Base-by-base conservation (phyloP, 2,888 invertebrate genomes). In the Noctuana brunneofusca region DNA sequence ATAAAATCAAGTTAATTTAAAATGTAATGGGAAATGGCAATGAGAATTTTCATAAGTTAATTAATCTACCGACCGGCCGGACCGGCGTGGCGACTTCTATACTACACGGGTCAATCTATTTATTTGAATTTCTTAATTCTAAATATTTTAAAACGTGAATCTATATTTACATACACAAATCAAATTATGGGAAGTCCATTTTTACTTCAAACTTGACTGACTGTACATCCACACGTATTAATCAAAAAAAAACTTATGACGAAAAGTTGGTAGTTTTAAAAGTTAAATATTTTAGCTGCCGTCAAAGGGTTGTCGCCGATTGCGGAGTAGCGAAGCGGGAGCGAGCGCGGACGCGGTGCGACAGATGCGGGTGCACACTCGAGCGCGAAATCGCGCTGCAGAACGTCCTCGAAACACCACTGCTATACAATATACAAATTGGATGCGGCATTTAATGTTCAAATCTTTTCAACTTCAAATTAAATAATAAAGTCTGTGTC, bases 301-400 rank as follows among this genome's bases (percentile, higher is more conserved):
- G 69, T 69, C 62, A 68, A 66, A 70, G 58, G 38, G 69, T 69
- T 72, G 70, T 58, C 65, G 68, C 68, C 64, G 66, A 66, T 69
- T 66, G 67, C 65, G 64, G 68, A 63, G 71, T 70, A 69, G 70
- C 68, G 75, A 74, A 71, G 70, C 71, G 70, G 68, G 68, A 65
- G 66, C 55, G 60, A 68, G 66, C 67, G 67, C 66, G 65, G 68
- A 59, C 69, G 72, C 64, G 68, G 65, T 68, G 75, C 75, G 77
- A 74, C 88, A 87, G 85, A 84, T 88, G 89, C 78, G 80, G 71
- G 74, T 64, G 76, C 68, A 87, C 78, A 79, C 67, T 76, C 69
- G 74, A 83, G 83, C 87, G 87, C 78, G 75, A 84, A 87, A 87
- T 85, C 83, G 75, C 63, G 56, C 66, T 63, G 68, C 67, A 67